These are phyloP conservation scores for Lanius ludovicianus DNA, from an alignment of 2,113 vertebrate species.

Conservation along the genomic window DNA sequence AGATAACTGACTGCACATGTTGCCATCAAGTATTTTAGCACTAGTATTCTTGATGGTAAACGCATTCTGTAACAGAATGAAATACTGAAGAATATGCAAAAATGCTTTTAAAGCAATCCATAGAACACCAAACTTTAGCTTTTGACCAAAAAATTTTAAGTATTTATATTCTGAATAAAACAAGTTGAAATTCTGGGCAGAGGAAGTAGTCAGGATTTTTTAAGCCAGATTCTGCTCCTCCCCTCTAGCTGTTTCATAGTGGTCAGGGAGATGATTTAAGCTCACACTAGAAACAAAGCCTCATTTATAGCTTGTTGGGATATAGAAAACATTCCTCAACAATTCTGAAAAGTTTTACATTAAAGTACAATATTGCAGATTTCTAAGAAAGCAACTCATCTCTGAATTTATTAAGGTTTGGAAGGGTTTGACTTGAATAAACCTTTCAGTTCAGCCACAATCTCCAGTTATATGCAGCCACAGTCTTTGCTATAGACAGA, in stretches of 20 bases:
- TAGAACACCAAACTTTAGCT: neutral
- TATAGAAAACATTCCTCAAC: neutral
- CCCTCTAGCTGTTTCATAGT: neutral
- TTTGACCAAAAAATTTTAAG: neutral
- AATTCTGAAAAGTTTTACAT: neutral
- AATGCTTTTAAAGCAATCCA: neutral
- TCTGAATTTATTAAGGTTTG: neutral
- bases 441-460: neutral
- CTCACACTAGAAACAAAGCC: neutral
- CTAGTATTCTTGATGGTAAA: neutral
- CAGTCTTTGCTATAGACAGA: neutral
- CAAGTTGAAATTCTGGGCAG: neutral
- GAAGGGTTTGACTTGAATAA: neutral
- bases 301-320: neutral
- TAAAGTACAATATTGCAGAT: neutral
- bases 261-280: neutral
- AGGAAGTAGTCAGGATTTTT: neutral
- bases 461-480: neutral
- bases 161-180: neutral
- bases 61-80: neutral
- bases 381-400: neutral
- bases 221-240: neutral
- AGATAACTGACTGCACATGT: neutral
- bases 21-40: neutral
- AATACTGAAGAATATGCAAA: neutral